phyloP scores from a whole-genome alignment of 1,140 invertebrate species.

The Drosophila kanapiae region DNA sequence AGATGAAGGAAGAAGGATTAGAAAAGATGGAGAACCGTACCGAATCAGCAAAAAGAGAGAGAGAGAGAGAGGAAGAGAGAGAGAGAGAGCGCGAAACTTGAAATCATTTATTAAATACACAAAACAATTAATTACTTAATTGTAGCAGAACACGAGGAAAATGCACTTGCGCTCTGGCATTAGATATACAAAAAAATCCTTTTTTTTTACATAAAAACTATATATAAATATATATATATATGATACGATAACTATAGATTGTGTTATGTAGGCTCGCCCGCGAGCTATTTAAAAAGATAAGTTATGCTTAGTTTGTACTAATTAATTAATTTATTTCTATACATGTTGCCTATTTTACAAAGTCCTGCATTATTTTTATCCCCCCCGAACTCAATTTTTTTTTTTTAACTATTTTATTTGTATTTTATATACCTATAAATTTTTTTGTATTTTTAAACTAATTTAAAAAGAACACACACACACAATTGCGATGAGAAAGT shows the following conservation, averaged over 20 bases:
- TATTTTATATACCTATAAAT: conserved; percentile 26
- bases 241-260: conserved; percentile 48
- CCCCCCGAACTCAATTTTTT: conserved; percentile 21
- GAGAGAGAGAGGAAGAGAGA: neutral
- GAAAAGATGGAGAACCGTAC: conserved; percentile 2
- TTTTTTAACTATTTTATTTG: conserved; percentile 30
- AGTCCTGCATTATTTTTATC: neutral
- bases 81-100: conserved; percentile 16
- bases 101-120: conserved; percentile 37
- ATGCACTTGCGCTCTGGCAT: conserved; percentile 48
- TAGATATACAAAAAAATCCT: conserved; percentile 37
- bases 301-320: conserved; percentile 70
- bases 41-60: conserved; percentile 19
- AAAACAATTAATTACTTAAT: conserved; percentile 4
- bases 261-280: conserved; percentile 39
- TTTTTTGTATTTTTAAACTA: conserved; percentile 60
- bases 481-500: neutral
- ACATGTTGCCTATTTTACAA: conserved; percentile 51
- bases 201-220: conserved; percentile 38
- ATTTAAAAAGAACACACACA: conserved; percentile 44
- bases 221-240: conserved; percentile 21
- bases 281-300: conserved; percentile 38
- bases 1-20: neutral
- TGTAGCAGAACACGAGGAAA: conserved; percentile 16
- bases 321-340: conserved; percentile 74